phyloP scores from a whole-genome alignment of 2,888 invertebrate species.

The Merodon equestris region DNA sequence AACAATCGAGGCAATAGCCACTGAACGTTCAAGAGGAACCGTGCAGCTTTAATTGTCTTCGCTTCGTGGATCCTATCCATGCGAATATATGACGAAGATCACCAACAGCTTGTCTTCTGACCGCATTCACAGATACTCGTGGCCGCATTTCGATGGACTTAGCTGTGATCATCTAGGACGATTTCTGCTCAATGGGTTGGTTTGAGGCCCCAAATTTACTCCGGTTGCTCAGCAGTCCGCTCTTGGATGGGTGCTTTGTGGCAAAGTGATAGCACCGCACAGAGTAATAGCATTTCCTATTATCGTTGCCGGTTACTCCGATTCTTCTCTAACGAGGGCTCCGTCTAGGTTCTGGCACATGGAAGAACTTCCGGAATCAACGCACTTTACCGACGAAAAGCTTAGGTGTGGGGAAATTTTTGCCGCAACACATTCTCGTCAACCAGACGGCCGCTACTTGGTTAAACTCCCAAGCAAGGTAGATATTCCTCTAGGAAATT shows the following conservation, averaged over 20 bases:
- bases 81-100: no score
- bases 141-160: not conserved
- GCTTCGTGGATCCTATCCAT: no score
- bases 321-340: no score
- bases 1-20: not conserved
- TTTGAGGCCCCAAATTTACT: not conserved
- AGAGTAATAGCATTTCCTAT: not conserved
- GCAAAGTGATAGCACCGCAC: not conserved
- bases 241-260: not conserved
- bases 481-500: no score
- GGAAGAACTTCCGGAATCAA: not conserved
- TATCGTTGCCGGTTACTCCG: no score
- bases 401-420: not conserved
- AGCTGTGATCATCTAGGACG: not conserved
- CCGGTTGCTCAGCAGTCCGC: conserved; percentile 6
- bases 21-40: no score
- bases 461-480: no score
- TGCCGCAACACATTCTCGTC: not conserved
- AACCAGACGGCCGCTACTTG: not conserved
- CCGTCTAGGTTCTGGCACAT: no score
- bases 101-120: no score
- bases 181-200: no score
- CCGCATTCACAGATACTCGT: not conserved
- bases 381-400: not conserved
- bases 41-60: no score